Conservation (phyloP, 2,888 invertebrate genomes). For the Rambutsinella grinnellia region DNA sequence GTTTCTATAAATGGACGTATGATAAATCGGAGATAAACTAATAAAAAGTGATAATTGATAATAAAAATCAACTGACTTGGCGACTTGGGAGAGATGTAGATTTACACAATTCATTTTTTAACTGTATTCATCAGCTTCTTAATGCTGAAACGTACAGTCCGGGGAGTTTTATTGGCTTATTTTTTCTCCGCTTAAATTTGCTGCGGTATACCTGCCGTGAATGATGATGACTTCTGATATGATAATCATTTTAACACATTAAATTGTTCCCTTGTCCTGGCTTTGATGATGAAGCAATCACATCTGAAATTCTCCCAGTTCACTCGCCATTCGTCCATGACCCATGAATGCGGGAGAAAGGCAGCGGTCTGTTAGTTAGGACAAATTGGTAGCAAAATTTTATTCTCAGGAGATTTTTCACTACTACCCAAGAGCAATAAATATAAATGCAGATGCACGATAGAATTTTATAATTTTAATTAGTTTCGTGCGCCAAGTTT, state of each 20-base stretch:
- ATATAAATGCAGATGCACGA: slow-evolving; percentile 28
- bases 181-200: background rate
- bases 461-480: slow-evolving; percentile 37
- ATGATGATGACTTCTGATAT: slow-evolving; percentile 2
- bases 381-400: background rate
- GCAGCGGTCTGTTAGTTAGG: slow-evolving; percentile 9
- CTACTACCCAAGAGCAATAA: background rate
- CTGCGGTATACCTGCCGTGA: too few relatives aligned
- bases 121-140: background rate
- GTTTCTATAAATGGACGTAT: background rate
- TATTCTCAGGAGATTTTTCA: background rate
- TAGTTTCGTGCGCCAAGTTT: slow-evolving; percentile 46
- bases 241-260: slow-evolving; percentile 27
- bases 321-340: slow-evolving; percentile 31
- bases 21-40: slow-evolving; percentile 10
- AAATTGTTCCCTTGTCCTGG: background rate
- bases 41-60: slow-evolving; percentile 28
- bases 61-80: background rate
- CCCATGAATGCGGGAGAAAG: slow-evolving; percentile 13
- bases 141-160: background rate
- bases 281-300: slow-evolving; percentile 17
- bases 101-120: background rate
- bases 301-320: slow-evolving; percentile 9
- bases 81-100: background rate
- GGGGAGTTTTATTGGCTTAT: background rate